Percentiles rank a stretch among this genome's conserved stretches.
These are phyloP conservation scores for Chloroceryle inda DNA, from an alignment of 2,797 vertebrate species.

Conservation along the genomic window DNA sequence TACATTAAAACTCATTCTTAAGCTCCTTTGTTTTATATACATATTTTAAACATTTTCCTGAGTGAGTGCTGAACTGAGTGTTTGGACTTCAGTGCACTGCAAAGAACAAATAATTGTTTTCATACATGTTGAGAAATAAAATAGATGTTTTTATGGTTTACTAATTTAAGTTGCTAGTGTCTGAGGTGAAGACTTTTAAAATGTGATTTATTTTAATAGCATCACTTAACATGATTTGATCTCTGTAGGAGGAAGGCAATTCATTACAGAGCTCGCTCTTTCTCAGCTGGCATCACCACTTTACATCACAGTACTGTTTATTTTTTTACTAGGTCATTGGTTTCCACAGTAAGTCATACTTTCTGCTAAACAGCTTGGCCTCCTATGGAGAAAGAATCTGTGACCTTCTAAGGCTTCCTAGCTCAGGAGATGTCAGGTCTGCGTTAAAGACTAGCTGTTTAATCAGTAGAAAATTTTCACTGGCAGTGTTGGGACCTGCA, in stretches of 20 bases:
- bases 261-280: slow-evolving; percentile 42
- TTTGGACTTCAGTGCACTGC: not conserved
- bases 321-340: slow-evolving; percentile 43
- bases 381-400: slow-evolving; percentile 54
- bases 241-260: slow-evolving; percentile 43
- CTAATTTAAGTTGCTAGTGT: not conserved
- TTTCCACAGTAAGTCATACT: slow-evolving; percentile 54
- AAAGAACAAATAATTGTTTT: not conserved
- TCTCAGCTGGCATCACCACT: slow-evolving; percentile 37
- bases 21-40: accelerated
- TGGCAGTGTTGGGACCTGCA: not conserved
- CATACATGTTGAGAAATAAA: not conserved
- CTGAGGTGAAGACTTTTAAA: not conserved
- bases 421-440: not conserved
- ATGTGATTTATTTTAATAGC: slow-evolving; percentile 49
- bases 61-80: not conserved
- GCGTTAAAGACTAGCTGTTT: not conserved
- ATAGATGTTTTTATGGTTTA: not conserved
- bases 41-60: not conserved
- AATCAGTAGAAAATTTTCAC: slow-evolving; percentile 35
- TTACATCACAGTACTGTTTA: not conserved
- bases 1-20: not conserved
- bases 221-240: slow-evolving; percentile 54
- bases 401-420: slow-evolving; percentile 30
- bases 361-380: slow-evolving; percentile 48